A percentile compares a stretch with the other conserved stretches of the same genome.
phyloP scores from a whole-genome alignment of 2,113 vertebrate species.

The zebrafish (Danio rerio) region DNA sequence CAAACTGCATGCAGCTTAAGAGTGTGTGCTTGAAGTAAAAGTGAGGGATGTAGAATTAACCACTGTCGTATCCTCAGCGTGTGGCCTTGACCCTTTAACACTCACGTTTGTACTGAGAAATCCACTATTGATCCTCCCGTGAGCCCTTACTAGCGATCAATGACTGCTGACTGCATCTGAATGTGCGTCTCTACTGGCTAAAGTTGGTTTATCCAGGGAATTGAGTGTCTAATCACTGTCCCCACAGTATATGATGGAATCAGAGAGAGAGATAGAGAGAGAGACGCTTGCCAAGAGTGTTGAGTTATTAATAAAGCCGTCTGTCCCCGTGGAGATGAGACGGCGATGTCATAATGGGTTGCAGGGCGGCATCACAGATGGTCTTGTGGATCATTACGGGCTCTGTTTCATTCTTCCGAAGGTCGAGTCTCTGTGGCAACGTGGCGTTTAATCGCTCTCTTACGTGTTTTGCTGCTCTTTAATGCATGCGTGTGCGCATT shows the following conservation, averaged over 20 bases:
- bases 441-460: slow-evolving; percentile 40
- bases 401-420: slow-evolving; percentile 47
- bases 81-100: slow-evolving; percentile 34
- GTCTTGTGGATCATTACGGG: slow-evolving; percentile 52
- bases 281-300: slow-evolving; percentile 27
- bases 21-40: neutral
- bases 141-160: slow-evolving; percentile 31
- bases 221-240: slow-evolving; percentile 37
- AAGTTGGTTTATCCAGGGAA: slow-evolving; percentile 42
- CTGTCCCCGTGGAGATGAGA: slow-evolving; percentile 49
- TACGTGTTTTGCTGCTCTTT: slow-evolving; percentile 19
- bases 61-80: neutral
- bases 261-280: slow-evolving; percentile 10
- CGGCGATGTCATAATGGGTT: slow-evolving; percentile 43
- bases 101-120: slow-evolving; percentile 36
- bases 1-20: neutral
- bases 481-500: slow-evolving; percentile 11
- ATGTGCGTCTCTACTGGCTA: slow-evolving; percentile 12
- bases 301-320: slow-evolving; percentile 54
- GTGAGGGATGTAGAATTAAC: slow-evolving; percentile 28
- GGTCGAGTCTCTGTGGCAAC: slow-evolving; percentile 48
- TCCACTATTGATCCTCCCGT: slow-evolving; percentile 35
- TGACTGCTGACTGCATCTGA: slow-evolving; percentile 24
- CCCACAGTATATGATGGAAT: slow-evolving; percentile 18
- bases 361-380: slow-evolving; percentile 54